Conservation (phyloP, 2,113 vertebrate species). For the Brachyistius frenatus region DNA sequence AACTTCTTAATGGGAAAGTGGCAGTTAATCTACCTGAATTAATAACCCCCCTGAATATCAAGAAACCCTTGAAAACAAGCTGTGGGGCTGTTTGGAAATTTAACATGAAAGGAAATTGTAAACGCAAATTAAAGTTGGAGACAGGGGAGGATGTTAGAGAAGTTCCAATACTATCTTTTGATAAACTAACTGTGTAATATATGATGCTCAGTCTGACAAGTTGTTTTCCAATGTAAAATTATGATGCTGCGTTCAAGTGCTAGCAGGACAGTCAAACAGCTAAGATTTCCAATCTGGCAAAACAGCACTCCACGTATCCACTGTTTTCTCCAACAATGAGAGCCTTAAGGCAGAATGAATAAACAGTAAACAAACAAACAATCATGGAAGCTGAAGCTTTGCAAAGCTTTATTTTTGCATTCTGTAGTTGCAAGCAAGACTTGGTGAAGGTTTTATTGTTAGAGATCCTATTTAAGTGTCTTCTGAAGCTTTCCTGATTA, state of each 20-base stretch:
- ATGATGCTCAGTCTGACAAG: neutral
- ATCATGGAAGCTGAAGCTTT: neutral
- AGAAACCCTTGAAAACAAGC: constrained; percentile 59
- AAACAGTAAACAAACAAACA: neutral
- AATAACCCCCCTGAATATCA: constrained; percentile 73
- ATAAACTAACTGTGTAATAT: neutral
- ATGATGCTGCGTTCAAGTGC: neutral
- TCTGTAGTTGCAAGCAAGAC: neutral
- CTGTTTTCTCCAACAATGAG: neutral
- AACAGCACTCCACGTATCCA: neutral
- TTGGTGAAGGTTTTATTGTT: neutral
- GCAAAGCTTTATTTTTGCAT: neutral
- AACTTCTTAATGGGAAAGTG: constrained; percentile 75
- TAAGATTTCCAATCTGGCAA: neutral
- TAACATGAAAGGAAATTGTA: constrained; percentile 23
- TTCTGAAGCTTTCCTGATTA: neutral
- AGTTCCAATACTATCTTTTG: neutral
- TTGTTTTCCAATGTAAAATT: neutral
- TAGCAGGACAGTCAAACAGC: neutral
- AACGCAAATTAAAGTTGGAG: constrained; percentile 10
- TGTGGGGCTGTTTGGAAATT: constrained; percentile 26
- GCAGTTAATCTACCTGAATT: constrained; percentile 71
- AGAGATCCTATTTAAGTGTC: neutral
- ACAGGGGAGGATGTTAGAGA: neutral
- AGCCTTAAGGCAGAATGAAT: neutral